Conservation (phyloP, 2,888 invertebrate species). For the Melinaea marsaeus region DNA sequence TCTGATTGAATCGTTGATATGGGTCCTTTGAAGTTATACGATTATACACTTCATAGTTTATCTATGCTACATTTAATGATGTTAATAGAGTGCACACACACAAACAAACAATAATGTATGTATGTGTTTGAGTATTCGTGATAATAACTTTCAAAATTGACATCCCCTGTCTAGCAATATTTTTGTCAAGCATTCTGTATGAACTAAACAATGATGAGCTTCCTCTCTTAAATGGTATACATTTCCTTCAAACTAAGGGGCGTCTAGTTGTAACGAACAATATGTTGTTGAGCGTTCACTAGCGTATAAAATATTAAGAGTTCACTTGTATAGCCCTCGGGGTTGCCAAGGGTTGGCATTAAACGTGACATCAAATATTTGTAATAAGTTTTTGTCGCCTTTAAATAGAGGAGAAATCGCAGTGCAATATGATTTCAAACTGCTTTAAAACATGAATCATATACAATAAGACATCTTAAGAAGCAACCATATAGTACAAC, state of each 20-base stretch:
- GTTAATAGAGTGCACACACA: too few relatives aligned
- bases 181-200: slow-evolving; percentile 3
- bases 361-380: slow-evolving; percentile 38
- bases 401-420: too few relatives aligned
- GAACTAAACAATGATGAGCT: slow-evolving; percentile 20
- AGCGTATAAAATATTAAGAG: slow-evolving; percentile 19
- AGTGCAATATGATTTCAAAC: not conserved
- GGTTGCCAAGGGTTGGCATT: slow-evolving; percentile 5
- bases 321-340: slow-evolving; percentile 9
- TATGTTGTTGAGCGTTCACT: slow-evolving; percentile 23
- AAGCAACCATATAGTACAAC: not conserved
- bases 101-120: too few relatives aligned
- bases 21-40: too few relatives aligned
- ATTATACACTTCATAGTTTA: too few relatives aligned
- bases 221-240: slow-evolving; percentile 19
- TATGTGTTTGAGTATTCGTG: too few relatives aligned
- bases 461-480: not conserved
- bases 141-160: not conserved
- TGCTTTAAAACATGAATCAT: not conserved
- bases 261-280: slow-evolving; percentile 22
- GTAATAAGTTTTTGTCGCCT: slow-evolving; percentile 18
- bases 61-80: too few relatives aligned
- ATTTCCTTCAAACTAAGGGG: slow-evolving; percentile 24
- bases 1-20: too few relatives aligned
- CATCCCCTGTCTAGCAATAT: not conserved